Evolutionary conservation across 2,113 vertebrate species (phyloP).

Genomic region (Sphyrna mokarran): DNA sequence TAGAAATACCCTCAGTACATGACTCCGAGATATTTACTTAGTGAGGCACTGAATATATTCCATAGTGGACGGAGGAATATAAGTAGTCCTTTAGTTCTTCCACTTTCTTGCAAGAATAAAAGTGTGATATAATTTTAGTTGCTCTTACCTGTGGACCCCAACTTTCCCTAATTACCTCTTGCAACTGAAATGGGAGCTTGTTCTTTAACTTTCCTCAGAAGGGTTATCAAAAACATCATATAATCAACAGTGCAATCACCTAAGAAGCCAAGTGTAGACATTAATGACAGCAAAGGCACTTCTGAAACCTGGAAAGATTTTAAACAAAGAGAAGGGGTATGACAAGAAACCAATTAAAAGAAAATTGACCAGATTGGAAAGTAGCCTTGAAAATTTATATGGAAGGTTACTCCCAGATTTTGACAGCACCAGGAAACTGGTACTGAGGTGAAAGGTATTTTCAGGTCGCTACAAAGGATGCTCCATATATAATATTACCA

Average conservation of each 20-base stretch:
- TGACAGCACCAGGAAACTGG: background rate
- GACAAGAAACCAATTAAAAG: background rate
- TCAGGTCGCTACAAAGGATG: background rate
- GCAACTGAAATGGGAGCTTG: background rate
- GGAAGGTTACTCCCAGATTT: background rate
- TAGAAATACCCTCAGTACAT: background rate
- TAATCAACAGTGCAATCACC: background rate
- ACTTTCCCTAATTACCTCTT: background rate
- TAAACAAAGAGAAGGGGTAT: background rate
- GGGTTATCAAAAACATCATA: constrained; percentile 6
- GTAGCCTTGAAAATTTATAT: background rate
- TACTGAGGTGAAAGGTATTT: background rate
- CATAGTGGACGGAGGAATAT: background rate
- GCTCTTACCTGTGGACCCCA: constrained; percentile 12
- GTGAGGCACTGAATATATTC: background rate
- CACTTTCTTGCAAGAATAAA: background rate
- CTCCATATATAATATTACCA: background rate
- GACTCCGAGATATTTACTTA: background rate
- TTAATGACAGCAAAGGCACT: background rate
- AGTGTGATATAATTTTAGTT: background rate
- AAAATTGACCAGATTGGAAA: background rate
- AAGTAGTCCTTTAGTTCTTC: background rate
- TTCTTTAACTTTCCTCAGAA: constrained; percentile 16
- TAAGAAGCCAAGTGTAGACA: background rate
- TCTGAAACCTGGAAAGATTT: background rate